phyloP scores from a whole-genome alignment of 2,888 invertebrate species.

The Agrochola lota region DNA sequence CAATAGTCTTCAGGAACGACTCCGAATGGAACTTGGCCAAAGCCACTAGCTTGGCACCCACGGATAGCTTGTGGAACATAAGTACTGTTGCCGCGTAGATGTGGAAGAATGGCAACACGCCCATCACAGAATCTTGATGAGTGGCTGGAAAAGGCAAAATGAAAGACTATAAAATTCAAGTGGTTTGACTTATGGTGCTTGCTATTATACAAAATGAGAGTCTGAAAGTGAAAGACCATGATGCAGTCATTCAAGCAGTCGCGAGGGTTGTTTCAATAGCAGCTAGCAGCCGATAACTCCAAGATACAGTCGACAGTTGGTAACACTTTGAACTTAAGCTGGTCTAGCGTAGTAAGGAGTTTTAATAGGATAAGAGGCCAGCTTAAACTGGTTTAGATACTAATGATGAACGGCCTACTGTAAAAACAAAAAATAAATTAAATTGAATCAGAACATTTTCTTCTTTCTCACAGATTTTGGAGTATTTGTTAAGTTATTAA shows the following conservation, averaged over 20 bases:
- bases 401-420: background rate
- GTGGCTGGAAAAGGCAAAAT: constrained; percentile 77
- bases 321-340: background rate
- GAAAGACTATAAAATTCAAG: background rate
- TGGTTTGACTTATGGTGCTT: background rate
- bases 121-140: constrained; percentile 91
- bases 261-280: too few relatives aligned
- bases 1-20: constrained; percentile 91
- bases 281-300: background rate
- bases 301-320: too few relatives aligned
- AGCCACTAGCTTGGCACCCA: constrained; percentile 92
- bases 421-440: background rate
- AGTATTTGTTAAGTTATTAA: background rate
- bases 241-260: background rate
- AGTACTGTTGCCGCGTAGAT: constrained; percentile 93
- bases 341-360: background rate
- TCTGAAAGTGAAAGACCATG: background rate
- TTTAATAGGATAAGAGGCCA: background rate
- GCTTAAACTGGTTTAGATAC: background rate
- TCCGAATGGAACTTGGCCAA: constrained; percentile 94
- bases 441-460: background rate
- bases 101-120: constrained; percentile 95
- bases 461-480: too few relatives aligned
- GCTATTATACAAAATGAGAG: background rate
- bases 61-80: constrained; percentile 90